A percentile compares a stretch with the other conserved stretches of the same genome.
Evolutionary conservation across 2,797 vertebrate genomes (phyloP).

Genomic region (Ciconia nigra): DNA sequence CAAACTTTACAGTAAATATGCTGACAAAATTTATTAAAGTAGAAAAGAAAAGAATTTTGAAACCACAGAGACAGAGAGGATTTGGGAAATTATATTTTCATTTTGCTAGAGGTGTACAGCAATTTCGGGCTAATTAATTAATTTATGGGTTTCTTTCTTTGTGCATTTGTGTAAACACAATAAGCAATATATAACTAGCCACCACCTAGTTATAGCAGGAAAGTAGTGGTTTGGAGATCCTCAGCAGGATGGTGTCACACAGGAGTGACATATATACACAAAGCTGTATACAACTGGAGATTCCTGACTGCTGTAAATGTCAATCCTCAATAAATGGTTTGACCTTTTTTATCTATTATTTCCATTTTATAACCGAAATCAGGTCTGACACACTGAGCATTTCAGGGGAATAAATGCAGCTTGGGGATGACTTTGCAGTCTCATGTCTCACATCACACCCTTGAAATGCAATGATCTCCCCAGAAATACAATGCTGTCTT

Average conservation of each 20-base stretch:
- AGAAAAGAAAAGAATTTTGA: background rate
- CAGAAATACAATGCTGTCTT: background rate
- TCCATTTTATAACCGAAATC: slow-evolving; percentile 43
- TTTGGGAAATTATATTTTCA: background rate
- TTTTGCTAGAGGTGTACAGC: background rate
- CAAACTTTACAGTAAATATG: background rate
- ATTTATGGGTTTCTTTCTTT: background rate
- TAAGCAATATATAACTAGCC: background rate
- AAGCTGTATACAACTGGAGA: slow-evolving; percentile 14
- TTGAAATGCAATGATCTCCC: slow-evolving; percentile 20
- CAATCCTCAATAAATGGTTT: slow-evolving; percentile 38
- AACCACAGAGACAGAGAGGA: background rate
- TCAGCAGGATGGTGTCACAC: background rate
- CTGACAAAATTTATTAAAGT: background rate
- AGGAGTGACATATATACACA: slow-evolving; percentile 5
- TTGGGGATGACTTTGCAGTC: slow-evolving; percentile 13
- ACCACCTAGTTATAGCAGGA: background rate
- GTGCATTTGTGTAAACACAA: background rate
- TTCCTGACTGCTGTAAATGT: slow-evolving; percentile 22
- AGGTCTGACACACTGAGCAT: background rate
- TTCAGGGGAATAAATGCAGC: slow-evolving; percentile 23
- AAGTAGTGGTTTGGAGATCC: background rate
- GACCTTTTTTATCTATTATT: slow-evolving; percentile 53
- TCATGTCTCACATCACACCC: background rate
- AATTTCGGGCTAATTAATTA: background rate